These are phyloP conservation scores for Illadopsis cleaveri DNA, from an alignment of 2,113 vertebrate genomes.

Conservation along the genomic window DNA sequence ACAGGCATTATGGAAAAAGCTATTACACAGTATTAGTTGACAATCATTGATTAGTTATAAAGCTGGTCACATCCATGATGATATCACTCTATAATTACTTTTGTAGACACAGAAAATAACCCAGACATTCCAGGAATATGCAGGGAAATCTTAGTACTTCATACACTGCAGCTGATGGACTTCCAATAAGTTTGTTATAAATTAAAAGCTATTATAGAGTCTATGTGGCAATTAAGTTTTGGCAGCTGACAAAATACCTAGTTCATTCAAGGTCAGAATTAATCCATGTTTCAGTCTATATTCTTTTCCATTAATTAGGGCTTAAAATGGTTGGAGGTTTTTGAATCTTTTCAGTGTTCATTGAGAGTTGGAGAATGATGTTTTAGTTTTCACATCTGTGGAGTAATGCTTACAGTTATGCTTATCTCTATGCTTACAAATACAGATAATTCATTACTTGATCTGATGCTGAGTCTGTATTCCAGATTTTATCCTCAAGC, in stretches of 20 bases:
- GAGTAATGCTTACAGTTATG: neutral
- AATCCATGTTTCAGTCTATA: constrained; percentile 20
- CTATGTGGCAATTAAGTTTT: neutral
- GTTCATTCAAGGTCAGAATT: neutral
- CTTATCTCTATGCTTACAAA: neutral
- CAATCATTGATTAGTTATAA: neutral
- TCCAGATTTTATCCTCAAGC: neutral
- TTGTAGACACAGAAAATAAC: neutral
- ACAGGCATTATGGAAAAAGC: neutral
- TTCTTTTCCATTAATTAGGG: constrained; percentile 40
- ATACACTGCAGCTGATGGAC: neutral
- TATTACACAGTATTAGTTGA: neutral
- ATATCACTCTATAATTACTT: neutral
- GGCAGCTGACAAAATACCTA: neutral
- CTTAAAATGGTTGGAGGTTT: neutral
- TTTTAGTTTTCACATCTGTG: neutral
- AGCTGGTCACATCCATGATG: neutral
- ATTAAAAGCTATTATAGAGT: neutral
- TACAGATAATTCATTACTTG: neutral
- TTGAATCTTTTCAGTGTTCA: neutral
- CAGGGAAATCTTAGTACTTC: neutral
- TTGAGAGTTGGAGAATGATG: neutral
- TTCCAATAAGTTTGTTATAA: neutral
- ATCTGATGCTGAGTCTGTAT: neutral
- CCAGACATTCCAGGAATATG: neutral